Conservation (phyloP, 1,140 invertebrate species). For the Macrobrachium rosenbergii region DNA sequence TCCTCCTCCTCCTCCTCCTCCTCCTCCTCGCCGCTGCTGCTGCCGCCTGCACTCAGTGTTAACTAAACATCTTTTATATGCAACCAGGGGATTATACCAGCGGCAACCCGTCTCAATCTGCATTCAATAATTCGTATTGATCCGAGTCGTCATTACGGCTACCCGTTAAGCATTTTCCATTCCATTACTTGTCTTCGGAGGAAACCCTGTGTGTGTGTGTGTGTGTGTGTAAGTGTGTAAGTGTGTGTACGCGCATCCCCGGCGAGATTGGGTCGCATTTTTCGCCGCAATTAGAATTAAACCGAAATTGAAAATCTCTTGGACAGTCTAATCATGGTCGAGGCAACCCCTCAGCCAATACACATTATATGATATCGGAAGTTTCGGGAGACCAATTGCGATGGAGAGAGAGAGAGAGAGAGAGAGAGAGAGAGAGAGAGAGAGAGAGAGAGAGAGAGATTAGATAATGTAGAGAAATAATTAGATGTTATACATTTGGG, state of each 20-base stretch:
- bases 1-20: background rate
- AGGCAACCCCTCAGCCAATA: too few species aligned
- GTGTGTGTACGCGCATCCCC: conserved; percentile 2
- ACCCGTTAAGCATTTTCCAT: background rate
- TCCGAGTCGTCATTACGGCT: too few species aligned
- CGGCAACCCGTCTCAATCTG: too few species aligned
- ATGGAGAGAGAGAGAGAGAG: background rate
- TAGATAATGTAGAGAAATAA: background rate
- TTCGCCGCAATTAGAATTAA: too few species aligned
- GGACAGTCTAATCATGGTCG: too few species aligned
- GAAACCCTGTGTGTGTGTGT: conserved; percentile 10
- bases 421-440: background rate
- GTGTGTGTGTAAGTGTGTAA: conserved; percentile 26
- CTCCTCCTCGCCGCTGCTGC: background rate
- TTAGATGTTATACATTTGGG: too few species aligned
- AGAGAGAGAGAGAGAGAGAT: background rate
- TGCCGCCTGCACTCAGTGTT: background rate
- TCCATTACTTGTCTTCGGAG: background rate
- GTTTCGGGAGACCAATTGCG: too few species aligned
- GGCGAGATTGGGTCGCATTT: too few species aligned
- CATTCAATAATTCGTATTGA: too few species aligned
- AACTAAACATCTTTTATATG: background rate
- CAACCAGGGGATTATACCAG: too few species aligned
- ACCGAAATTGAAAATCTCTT: too few species aligned
- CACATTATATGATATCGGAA: too few species aligned